Evolutionary conservation across 2,888 invertebrate species (phyloP).

Genomic region (Drosophila ochracea): DNA sequence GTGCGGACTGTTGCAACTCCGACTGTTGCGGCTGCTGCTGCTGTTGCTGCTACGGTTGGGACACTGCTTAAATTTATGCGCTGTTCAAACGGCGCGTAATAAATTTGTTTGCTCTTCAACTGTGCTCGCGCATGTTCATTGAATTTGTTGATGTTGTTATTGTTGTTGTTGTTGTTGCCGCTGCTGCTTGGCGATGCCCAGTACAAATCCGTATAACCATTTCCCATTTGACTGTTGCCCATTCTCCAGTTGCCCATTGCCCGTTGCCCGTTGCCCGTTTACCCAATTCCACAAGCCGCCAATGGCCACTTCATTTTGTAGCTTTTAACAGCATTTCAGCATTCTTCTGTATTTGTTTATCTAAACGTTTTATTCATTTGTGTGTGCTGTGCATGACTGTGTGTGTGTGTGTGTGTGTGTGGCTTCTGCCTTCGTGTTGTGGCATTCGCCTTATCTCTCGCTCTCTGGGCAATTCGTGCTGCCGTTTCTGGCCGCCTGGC

Average conservation of each 20-base stretch:
- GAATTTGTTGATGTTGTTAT: constrained; percentile 71
- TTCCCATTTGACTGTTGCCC: constrained; percentile 11
- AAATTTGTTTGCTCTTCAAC: constrained; percentile 82
- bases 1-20: constrained; percentile 10
- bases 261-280: background rate
- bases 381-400: constrained; percentile 14
- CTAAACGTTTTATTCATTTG: constrained; percentile 81
- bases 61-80: constrained; percentile 76
- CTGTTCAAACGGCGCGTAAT: constrained; percentile 83
- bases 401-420: constrained; percentile 34
- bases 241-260: background rate
- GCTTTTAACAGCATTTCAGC: constrained; percentile 80
- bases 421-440: constrained; percentile 56
- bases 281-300: constrained; percentile 50
- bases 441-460: constrained; percentile 65
- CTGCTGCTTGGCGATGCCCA: constrained; percentile 16
- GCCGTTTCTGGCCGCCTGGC: constrained; percentile 72
- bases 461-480: constrained; percentile 72
- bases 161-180: background rate
- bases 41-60: constrained; percentile 21
- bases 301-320: constrained; percentile 80
- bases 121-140: constrained; percentile 82
- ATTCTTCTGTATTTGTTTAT: constrained; percentile 82
- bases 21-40: constrained; percentile 9
- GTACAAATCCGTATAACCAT: constrained; percentile 43